phyloP scores from a whole-genome alignment of 2,888 invertebrate genomes.

The Ptilodon capucinus region DNA sequence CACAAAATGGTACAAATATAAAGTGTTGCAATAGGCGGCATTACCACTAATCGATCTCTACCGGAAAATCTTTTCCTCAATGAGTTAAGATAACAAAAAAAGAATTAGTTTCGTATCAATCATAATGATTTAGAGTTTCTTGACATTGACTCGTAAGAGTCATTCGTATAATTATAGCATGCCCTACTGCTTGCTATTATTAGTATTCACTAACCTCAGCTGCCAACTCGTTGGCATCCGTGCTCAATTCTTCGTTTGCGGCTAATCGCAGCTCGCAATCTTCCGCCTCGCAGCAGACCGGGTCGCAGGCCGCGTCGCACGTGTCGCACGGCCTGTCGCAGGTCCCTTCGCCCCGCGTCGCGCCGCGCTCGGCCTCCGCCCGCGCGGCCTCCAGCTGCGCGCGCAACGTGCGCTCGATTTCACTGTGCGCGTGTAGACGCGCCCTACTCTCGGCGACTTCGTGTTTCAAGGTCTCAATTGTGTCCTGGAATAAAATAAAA shows the following conservation, averaged over 20 bases:
- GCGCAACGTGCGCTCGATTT: conserved; percentile 72
- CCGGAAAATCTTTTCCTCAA: too few relatives aligned
- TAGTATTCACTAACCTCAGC: conserved; percentile 61
- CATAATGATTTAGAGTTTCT: too few relatives aligned
- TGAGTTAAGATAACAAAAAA: too few relatives aligned
- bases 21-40: too few relatives aligned
- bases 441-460: conserved; percentile 75
- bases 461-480: conserved; percentile 73
- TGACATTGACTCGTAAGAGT: neutral
- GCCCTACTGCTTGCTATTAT: conserved; percentile 13
- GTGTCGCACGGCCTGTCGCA: conserved; percentile 52
- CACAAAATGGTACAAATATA: too few relatives aligned
- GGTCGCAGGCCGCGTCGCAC: conserved; percentile 75
- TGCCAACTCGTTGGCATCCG: conserved; percentile 72
- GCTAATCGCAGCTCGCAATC: conserved; percentile 63
- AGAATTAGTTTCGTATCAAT: too few relatives aligned
- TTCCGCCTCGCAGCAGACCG: conserved; percentile 64
- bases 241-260: conserved; percentile 71
- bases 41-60: too few relatives aligned
- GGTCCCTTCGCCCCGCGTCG: conserved; percentile 32
- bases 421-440: conserved; percentile 71
- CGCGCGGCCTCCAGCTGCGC: conserved; percentile 75
- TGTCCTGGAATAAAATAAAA: conserved; percentile 53
- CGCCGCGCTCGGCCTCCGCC: conserved; percentile 51
- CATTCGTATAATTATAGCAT: conserved; percentile 12